Percentiles rank a stretch among this genome's conserved stretches.
phyloP scores from a whole-genome alignment of 2,797 vertebrate species.

The Phrynocephalus forsythii region DNA sequence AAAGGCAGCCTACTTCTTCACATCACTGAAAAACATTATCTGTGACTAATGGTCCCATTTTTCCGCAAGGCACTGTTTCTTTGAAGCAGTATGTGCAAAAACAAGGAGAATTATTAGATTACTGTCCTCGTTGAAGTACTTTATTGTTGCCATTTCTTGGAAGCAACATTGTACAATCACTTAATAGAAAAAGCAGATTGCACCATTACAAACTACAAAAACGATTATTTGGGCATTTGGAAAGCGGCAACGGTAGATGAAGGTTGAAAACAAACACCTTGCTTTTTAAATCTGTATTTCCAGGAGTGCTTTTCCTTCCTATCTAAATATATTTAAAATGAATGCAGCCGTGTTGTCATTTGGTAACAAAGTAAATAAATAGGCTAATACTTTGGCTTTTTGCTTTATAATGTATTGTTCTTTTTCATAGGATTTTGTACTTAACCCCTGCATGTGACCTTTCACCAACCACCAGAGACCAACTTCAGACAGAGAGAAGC shows the following conservation, averaged over 20 bases:
- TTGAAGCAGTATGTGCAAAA: slow-evolving; percentile 15
- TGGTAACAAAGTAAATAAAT: neutral
- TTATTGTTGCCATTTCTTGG: slow-evolving; percentile 26
- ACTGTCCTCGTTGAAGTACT: neutral
- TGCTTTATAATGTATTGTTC: neutral
- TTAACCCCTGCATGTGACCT: neutral
- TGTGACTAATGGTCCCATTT: slow-evolving; percentile 10
- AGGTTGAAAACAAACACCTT: neutral
- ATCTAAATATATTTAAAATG: neutral
- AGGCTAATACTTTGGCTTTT: neutral
- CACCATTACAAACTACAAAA: neutral
- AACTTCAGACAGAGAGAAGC: neutral
- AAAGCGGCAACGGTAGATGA: neutral
- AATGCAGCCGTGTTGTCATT: neutral
- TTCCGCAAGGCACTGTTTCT: neutral
- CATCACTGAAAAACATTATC: slow-evolving; percentile 7
- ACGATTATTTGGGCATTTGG: neutral
- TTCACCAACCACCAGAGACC: neutral
- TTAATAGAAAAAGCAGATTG: slow-evolving; percentile 6
- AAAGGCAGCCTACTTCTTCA: neutral
- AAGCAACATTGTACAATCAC: slow-evolving; percentile 7
- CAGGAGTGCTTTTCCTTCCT: neutral
- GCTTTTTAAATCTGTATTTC: neutral
- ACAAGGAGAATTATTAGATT: neutral
- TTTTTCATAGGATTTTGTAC: neutral